Conservation (phyloP, 1,140 invertebrate genomes). For the Holotrichia oblita region DNA sequence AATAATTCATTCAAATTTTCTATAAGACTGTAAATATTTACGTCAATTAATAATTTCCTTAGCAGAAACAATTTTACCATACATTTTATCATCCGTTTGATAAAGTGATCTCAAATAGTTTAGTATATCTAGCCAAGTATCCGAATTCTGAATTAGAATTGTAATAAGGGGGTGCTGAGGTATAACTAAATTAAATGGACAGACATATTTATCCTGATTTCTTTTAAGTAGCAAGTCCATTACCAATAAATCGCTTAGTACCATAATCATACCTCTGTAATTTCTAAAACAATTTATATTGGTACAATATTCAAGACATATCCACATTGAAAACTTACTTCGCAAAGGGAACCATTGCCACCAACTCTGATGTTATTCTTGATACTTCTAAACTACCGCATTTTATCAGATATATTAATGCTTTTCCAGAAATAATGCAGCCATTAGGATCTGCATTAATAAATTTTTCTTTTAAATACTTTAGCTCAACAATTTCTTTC, state of each 20-base stretch:
- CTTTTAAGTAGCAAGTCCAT: constrained; percentile 64
- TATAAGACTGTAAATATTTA: constrained; percentile 57
- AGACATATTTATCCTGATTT: constrained; percentile 60
- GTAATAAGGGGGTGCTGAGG: constrained; percentile 74
- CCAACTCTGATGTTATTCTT: constrained; percentile 68
- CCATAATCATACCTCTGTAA: constrained; percentile 68
- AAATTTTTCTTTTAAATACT: constrained; percentile 64
- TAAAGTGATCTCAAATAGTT: constrained; percentile 64
- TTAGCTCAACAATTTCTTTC: constrained; percentile 62
- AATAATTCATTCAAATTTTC: constrained; percentile 60
- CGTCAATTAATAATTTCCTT: constrained; percentile 43
- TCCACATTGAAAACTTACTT: constrained; percentile 65
- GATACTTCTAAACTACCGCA: constrained; percentile 66
- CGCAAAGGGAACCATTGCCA: constrained; percentile 67
- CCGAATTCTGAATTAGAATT: constrained; percentile 66
- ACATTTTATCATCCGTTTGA: constrained; percentile 62
- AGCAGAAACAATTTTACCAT: constrained; percentile 45
- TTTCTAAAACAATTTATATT: constrained; percentile 59
- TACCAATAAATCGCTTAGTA: constrained; percentile 68
- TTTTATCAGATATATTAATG: constrained; percentile 69
- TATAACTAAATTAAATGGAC: constrained; percentile 66
- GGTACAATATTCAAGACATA: constrained; percentile 3
- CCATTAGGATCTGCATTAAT: constrained; percentile 62
- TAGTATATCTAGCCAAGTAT: constrained; percentile 63
- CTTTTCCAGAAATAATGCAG: constrained; percentile 70